Conservation (phyloP, 1,140 invertebrate species). For the Chelonus insularis region DNA sequence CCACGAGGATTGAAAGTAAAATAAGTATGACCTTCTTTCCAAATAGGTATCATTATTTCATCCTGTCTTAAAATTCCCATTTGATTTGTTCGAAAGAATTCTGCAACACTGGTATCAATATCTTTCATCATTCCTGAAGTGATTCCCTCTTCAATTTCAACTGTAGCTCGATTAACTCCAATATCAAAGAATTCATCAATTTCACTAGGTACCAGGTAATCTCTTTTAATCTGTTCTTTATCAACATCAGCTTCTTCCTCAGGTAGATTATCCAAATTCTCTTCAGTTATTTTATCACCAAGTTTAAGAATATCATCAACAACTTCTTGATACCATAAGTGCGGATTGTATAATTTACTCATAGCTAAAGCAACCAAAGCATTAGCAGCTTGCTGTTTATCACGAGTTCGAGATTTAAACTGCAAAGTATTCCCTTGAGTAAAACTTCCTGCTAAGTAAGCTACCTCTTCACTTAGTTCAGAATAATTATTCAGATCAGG, state of each 20-base stretch:
- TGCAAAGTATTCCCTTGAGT: constrained; percentile 39
- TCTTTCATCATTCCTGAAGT: constrained; percentile 33
- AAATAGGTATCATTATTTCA: constrained; percentile 45
- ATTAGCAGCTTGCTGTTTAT: constrained; percentile 50
- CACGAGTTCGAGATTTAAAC: constrained; percentile 42
- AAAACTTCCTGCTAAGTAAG: constrained; percentile 41
- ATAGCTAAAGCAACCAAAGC: constrained; percentile 44
- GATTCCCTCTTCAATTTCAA: constrained; percentile 40
- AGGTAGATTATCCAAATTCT: constrained; percentile 53
- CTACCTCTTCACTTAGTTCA: constrained; percentile 37
- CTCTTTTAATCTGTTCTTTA: constrained; percentile 41
- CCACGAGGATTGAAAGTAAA: constrained; percentile 49
- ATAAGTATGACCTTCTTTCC: constrained; percentile 43
- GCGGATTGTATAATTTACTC: constrained; percentile 47
- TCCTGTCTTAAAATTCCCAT: constrained; percentile 47
- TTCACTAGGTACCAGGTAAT: constrained; percentile 56
- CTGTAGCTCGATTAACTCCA: constrained; percentile 43
- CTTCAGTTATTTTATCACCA: constrained; percentile 42
- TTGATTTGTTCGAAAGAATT: constrained; percentile 39
- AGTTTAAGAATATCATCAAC: constrained; percentile 52
- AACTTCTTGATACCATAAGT: constrained; percentile 46
- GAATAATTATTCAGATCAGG: constrained; percentile 42
- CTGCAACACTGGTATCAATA: constrained; percentile 29
- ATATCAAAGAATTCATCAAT: constrained; percentile 49
- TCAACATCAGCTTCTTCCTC: constrained; percentile 36